A percentile compares a stretch with the other conserved stretches of the same genome.
Evolutionary conservation across 2,797 vertebrate species (phyloP).

Genomic region (Sebastes flavidus): DNA sequence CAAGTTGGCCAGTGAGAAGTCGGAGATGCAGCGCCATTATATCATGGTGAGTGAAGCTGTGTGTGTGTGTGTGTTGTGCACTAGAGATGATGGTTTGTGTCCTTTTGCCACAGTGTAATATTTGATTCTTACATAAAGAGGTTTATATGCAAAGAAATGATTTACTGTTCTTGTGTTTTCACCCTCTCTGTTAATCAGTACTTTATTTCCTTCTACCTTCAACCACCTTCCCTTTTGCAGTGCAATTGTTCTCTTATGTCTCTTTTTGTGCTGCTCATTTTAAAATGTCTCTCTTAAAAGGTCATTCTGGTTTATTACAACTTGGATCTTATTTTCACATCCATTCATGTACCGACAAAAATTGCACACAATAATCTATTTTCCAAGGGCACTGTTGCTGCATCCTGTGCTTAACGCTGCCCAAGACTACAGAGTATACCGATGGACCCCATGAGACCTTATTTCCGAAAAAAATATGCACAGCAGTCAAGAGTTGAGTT

Average conservation of each 20-base stretch:
- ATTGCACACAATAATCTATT: background rate
- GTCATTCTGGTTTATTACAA: background rate
- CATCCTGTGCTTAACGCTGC: background rate
- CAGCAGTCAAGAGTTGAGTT: too few species aligned
- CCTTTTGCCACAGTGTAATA: background rate
- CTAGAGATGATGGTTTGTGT: background rate
- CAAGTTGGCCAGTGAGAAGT: constrained; percentile 98
- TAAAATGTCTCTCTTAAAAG: background rate
- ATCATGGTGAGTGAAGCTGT: constrained; percentile 88
- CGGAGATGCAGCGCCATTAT: constrained; percentile 98
- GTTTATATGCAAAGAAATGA: background rate
- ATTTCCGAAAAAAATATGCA: too few species aligned
- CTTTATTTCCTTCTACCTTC: background rate
- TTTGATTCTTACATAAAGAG: background rate
- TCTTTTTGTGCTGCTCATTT: background rate
- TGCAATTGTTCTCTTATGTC: background rate
- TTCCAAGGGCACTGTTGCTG: background rate
- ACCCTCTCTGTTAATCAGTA: background rate
- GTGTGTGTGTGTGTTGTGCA: background rate
- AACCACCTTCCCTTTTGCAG: background rate
- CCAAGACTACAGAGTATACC: background rate
- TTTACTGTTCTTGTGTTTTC: background rate
- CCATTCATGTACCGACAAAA: background rate
- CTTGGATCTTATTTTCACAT: background rate
- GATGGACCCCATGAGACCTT: too few species aligned